Conservation (phyloP, 2,888 invertebrate genomes). For the Hypselothyrea guttata region DNA sequence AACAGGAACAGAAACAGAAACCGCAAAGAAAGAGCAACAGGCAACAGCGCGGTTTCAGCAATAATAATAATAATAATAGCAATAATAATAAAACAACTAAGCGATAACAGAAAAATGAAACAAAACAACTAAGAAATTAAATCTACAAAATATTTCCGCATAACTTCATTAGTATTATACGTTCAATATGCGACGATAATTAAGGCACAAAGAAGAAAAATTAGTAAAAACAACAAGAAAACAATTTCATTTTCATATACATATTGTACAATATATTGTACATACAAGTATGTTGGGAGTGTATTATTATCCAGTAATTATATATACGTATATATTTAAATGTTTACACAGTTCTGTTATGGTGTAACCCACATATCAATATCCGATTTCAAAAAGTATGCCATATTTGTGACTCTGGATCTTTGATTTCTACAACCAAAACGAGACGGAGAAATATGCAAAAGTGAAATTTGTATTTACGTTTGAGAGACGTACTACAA, state of each 20-base stretch:
- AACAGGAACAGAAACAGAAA: conserved; percentile 30
- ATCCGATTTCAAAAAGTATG: conserved; percentile 42
- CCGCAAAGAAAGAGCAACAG: conserved; percentile 20
- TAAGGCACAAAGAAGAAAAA: conserved; percentile 8
- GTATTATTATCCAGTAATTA: conserved; percentile 16
- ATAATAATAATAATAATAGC: conserved; percentile 13
- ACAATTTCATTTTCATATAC: conserved; percentile 8
- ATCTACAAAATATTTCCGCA: conserved; percentile 52
- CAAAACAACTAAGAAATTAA: conserved; percentile 13
- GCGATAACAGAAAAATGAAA: conserved; percentile 2
- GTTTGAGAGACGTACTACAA: background rate
- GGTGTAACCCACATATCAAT: conserved; percentile 42
- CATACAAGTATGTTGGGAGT: conserved; percentile 1
- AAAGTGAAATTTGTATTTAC: conserved; percentile 36
- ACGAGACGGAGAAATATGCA: conserved; percentile 11
- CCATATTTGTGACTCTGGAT: conserved; percentile 35
- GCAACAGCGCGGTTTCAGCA: conserved; percentile 38
- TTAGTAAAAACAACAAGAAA: conserved; percentile 9
- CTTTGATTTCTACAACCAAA: conserved; percentile 20
- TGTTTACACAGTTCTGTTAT: conserved; percentile 14
- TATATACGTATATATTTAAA: background rate
- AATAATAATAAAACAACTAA: conserved; percentile 20
- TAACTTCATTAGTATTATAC: conserved; percentile 58
- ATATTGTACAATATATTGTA: conserved; percentile 11
- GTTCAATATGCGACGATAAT: conserved; percentile 32